phyloP scores from a whole-genome alignment of 2,888 invertebrate genomes.

The Nysson spinosus region DNA sequence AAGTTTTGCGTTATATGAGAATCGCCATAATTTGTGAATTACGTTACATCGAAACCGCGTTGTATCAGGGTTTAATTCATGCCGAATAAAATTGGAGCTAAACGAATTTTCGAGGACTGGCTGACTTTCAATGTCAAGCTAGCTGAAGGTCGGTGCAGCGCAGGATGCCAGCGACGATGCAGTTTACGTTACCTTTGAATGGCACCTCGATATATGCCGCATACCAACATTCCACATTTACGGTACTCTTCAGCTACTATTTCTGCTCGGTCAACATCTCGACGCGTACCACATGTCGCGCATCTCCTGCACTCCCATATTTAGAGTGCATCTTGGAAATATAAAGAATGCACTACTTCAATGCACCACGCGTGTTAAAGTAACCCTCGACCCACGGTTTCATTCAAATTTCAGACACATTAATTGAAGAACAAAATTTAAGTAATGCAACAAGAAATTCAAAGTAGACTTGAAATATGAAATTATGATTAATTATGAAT shows the following conservation, averaged over 20 bases:
- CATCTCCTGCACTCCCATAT: constrained; percentile 30
- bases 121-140: constrained; percentile 29
- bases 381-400: no score
- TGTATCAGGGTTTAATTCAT: neutral
- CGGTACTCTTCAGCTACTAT: constrained; percentile 32
- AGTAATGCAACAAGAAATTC: no score
- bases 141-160: neutral
- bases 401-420: no score
- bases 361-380: no score
- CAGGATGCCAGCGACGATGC: constrained; percentile 13
- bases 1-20: no score
- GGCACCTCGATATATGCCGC: constrained; percentile 24
- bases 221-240: constrained; percentile 24
- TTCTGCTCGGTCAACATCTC: constrained; percentile 39
- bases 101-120: constrained; percentile 17
- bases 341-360: no score
- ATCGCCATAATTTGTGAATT: no score
- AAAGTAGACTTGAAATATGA: no score
- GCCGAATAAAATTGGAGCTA: neutral
- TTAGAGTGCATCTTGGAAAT: no score
- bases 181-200: constrained; percentile 27
- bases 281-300: constrained; percentile 28
- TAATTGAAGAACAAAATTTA: no score
- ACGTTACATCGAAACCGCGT: no score
- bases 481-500: no score